Conservation (phyloP, 2,888 invertebrate species). For the Parthenolecanium corni region DNA sequence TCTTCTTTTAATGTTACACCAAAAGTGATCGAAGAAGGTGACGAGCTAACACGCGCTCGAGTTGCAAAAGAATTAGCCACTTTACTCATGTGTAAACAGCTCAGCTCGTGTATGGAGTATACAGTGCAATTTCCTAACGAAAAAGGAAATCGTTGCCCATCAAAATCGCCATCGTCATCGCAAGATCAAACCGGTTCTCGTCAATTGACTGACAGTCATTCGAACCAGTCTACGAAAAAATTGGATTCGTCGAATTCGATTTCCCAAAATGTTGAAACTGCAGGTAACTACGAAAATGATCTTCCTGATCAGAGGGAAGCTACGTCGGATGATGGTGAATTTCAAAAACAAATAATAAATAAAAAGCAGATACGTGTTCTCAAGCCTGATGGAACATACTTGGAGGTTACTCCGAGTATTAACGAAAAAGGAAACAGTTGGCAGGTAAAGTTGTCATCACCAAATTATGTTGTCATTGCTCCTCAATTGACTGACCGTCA, state of each 20-base stretch:
- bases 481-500: no score
- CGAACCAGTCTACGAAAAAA: no score
- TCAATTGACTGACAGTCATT: no score
- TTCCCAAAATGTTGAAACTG: not conserved
- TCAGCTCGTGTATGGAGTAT: not conserved
- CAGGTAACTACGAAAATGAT: not conserved
- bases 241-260: not conserved
- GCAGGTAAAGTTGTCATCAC: no score
- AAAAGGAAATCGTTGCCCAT: no score
- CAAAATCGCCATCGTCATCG: no score
- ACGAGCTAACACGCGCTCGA: not conserved
- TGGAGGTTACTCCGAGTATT: no score
- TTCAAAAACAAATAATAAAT: not conserved
- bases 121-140: not conserved
- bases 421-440: no score
- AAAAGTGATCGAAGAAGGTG: not conserved
- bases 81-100: constrained; percentile 13
- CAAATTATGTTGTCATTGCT: no score
- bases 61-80: not conserved
- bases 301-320: not conserved
- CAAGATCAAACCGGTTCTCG: no score
- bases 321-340: not conserved
- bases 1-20: not conserved
- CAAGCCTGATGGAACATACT: not conserved
- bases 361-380: not conserved